Percentiles rank a stretch among this genome's conserved stretches.
Conservation (phyloP, 2,113 vertebrate genomes). For the Podarcis muralis region DNA sequence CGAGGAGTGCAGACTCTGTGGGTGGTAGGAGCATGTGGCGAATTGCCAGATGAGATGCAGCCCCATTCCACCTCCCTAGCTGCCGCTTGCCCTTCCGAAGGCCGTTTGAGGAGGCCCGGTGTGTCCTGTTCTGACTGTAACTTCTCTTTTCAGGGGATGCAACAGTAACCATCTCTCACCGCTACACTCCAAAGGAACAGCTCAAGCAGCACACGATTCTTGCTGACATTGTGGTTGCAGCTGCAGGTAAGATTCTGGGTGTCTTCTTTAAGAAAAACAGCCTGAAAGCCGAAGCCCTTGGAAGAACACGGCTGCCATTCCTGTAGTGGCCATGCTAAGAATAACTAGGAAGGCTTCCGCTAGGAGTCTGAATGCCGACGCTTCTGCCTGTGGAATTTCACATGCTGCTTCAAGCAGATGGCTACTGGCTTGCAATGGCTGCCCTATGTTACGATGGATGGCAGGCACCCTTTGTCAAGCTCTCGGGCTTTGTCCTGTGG, state of each 20-base stretch:
- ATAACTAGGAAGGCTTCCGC: not conserved
- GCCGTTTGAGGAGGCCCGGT: not conserved
- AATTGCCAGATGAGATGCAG: not conserved
- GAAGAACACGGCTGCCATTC: not conserved
- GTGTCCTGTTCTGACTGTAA: fast-evolving
- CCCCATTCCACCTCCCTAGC: not conserved
- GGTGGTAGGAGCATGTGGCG: not conserved
- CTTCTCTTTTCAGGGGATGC: slow-evolving; percentile 83
- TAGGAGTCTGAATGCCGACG: not conserved
- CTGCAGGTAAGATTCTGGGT: slow-evolving; percentile 82
- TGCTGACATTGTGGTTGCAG: slow-evolving; percentile 91
- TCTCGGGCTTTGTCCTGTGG: not conserved
- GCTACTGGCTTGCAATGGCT: not conserved
- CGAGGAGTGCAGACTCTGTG: not conserved
- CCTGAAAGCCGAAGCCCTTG: not conserved
- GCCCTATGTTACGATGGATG: not conserved
- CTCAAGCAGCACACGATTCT: slow-evolving; percentile 91
- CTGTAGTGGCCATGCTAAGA: not conserved
- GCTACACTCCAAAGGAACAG: slow-evolving; percentile 95
- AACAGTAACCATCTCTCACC: slow-evolving; percentile 95
- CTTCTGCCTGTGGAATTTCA: not conserved
- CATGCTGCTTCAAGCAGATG: not conserved
- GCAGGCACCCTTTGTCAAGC: not conserved
- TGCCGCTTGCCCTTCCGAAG: not conserved
- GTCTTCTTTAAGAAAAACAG: not conserved